phyloP scores from a whole-genome alignment of 2,113 vertebrate species.

The Etheostoma spectabile region DNA sequence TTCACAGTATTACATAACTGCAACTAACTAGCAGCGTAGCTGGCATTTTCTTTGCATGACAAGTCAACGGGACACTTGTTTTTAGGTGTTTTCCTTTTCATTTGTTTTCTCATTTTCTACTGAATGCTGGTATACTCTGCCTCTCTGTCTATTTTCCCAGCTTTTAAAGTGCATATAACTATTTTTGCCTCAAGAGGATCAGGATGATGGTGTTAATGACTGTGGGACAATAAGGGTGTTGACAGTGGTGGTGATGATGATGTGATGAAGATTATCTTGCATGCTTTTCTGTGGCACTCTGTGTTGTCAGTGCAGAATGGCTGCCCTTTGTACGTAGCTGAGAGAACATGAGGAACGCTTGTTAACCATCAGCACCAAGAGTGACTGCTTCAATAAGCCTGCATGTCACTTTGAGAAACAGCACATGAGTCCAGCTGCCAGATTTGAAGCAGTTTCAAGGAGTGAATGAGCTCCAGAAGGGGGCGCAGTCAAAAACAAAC shows the following conservation, averaged over 20 bases:
- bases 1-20: constrained; percentile 73
- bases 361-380: neutral
- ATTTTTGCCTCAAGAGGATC: constrained; percentile 81
- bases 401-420: constrained; percentile 19
- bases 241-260: constrained; percentile 35
- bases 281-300: constrained; percentile 78
- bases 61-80: constrained; percentile 72
- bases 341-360: neutral
- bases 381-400: constrained; percentile 9
- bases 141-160: constrained; percentile 80
- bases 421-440: neutral
- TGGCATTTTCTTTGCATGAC: constrained; percentile 83
- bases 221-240: constrained; percentile 57
- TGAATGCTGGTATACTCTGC: constrained; percentile 80
- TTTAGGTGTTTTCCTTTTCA: constrained; percentile 68
- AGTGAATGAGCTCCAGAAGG: constrained; percentile 54
- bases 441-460: neutral
- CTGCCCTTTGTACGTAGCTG: constrained; percentile 32
- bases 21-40: constrained; percentile 74
- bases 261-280: constrained; percentile 68
- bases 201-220: constrained; percentile 67
- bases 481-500: constrained; percentile 51
- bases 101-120: constrained; percentile 79
- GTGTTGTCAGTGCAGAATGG: constrained; percentile 78
- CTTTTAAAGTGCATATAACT: constrained; percentile 82